These are phyloP conservation scores for Aphaenogaster ashmeadi DNA, from an alignment of 1,140 invertebrate species.

Conservation along the genomic window DNA sequence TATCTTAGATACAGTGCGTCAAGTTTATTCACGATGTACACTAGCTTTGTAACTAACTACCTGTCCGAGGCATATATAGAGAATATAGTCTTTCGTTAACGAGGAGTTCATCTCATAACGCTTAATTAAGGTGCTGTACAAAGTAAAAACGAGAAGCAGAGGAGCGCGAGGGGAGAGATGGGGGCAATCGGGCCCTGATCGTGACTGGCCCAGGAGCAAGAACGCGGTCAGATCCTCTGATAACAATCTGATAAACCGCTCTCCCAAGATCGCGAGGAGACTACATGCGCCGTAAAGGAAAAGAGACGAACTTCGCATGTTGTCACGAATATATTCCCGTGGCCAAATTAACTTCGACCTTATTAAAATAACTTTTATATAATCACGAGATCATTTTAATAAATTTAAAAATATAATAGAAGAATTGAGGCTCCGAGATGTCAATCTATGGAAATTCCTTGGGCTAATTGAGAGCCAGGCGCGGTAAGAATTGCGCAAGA, in stretches of 20 bases:
- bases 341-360: conserved; percentile 45
- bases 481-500: too few species aligned
- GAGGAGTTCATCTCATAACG: conserved; percentile 86
- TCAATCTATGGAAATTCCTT: too few species aligned
- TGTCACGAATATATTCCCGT: conserved; percentile 46
- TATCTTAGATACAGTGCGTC: neutral
- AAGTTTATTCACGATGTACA: neutral
- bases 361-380: conserved; percentile 19
- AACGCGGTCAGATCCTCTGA: conserved; percentile 86
- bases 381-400: neutral
- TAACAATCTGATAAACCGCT: conserved; percentile 86
- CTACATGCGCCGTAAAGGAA: conserved; percentile 64
- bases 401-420: neutral
- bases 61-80: conserved; percentile 65
- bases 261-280: conserved; percentile 83
- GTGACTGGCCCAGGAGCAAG: conserved; percentile 85
- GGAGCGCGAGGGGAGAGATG: conserved; percentile 69
- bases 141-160: conserved; percentile 70
- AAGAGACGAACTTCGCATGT: conserved; percentile 26
- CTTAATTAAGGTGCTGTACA: conserved; percentile 87
- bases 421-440: too few species aligned
- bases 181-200: conserved; percentile 79
- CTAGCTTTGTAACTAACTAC: conserved; percentile 74
- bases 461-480: too few species aligned
- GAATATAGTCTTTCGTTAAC: conserved; percentile 83